These are phyloP conservation scores for Sussaba pulchella DNA, from an alignment of 2,888 invertebrate genomes.

Conservation along the genomic window DNA sequence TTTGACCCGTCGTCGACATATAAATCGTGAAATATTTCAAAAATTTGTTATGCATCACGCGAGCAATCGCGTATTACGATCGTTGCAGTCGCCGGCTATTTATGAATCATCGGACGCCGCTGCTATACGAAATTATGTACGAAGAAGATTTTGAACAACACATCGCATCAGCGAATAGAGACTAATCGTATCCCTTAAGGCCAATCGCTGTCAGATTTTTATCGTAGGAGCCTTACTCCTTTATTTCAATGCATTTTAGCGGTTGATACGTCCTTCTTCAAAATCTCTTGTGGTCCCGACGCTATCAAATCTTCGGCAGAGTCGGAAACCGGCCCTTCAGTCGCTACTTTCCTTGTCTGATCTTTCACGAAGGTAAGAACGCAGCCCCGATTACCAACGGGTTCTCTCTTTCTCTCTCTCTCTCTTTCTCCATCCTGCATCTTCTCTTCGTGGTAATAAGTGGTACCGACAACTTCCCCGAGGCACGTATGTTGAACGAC, in stretches of 20 bases:
- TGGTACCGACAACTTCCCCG: slow-evolving; percentile 50
- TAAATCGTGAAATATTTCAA: slow-evolving; percentile 42
- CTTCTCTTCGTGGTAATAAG: slow-evolving; percentile 57
- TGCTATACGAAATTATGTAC: neutral
- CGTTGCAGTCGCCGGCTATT: neutral
- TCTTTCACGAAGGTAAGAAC: slow-evolving; percentile 33
- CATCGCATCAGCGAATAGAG: neutral
- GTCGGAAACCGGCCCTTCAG: slow-evolving; percentile 1
- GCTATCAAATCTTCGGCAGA: neutral
- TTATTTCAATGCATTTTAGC: slow-evolving; percentile 12
- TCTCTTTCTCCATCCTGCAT: slow-evolving; percentile 37
- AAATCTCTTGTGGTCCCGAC: neutral
- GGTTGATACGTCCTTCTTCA: neutral
- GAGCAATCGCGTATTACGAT: slow-evolving; percentile 11
- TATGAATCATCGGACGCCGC: neutral
- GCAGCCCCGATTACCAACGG: slow-evolving; percentile 45
- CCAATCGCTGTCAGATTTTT: slow-evolving; percentile 4
- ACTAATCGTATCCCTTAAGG: neutral
- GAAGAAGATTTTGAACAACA: neutral
- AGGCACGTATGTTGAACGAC: slow-evolving; percentile 44
- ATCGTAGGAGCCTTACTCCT: neutral
- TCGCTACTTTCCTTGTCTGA: slow-evolving; percentile 20
- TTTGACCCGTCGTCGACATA: slow-evolving; percentile 32
- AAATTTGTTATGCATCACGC: slow-evolving; percentile 50
- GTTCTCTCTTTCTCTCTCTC: slow-evolving; percentile 20